Percentiles rank a stretch among this genome's conserved stretches.
These are phyloP conservation scores for Ageneiosus marmoratus DNA, from an alignment of 2,113 vertebrate species.

Conservation along the genomic window DNA sequence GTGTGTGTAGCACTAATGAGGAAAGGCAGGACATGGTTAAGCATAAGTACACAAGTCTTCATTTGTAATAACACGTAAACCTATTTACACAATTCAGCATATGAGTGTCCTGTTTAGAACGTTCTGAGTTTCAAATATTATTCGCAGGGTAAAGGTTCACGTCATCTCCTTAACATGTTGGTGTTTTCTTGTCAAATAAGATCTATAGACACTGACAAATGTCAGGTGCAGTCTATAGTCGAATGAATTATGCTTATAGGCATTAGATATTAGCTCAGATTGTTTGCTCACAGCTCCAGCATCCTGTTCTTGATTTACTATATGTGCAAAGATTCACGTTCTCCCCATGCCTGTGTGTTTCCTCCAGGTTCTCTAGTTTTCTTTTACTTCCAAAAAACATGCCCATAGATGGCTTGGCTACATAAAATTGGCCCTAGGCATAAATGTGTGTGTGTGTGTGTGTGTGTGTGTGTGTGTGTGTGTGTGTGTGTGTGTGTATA, in stretches of 20 bases:
- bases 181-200: neutral
- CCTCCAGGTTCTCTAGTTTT: neutral
- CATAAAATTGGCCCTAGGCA: neutral
- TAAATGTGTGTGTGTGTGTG: neutral
- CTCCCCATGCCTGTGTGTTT: neutral
- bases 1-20: slow-evolving; percentile 14
- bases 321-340: neutral
- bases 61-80: neutral
- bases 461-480: neutral
- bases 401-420: neutral
- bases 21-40: neutral
- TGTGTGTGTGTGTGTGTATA: neutral
- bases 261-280: neutral
- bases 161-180: neutral
- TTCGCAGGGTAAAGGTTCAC: neutral
- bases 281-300: neutral
- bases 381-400: neutral
- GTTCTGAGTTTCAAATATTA: neutral
- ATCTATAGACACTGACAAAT: neutral
- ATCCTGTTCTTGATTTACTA: neutral
- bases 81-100: neutral
- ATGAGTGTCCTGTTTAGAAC: neutral
- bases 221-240: neutral
- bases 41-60: neutral
- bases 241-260: neutral